Base-by-base conservation (phyloP, 2,797 vertebrate genomes). In the Eupleurogrammus muticus region DNA sequence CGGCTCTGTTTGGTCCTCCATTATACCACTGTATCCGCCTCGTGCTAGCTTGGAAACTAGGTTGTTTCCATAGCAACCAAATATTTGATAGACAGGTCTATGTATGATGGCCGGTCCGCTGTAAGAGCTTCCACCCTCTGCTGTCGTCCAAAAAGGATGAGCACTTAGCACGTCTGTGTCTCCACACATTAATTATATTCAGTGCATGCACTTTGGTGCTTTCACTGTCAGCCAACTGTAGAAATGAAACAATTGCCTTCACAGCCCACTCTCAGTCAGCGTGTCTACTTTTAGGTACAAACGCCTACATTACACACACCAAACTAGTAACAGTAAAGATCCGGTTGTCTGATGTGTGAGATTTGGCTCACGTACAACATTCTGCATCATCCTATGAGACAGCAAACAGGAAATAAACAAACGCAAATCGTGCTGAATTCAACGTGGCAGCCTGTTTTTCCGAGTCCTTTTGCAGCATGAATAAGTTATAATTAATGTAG, bases 51-150 rank as follows among this genome's bases (percentile, higher is more conserved):
- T 70, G 81, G 81, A 92, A 44, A 91, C 86, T 92, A 85, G 92
- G 92, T 92, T 92, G 92, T 93, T 93, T 87, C 92, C 88, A 92
- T 92, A 88, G 81, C 67, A 28, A 93, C 86, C 67, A 23, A 71
- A 70, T 72, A 86, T 85, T 90, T 93, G 91, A 93, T 65, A 84
- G 92, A 92, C 91, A 89, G 84, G 74, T 77, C 81, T 70, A 79
- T 69, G 87, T 75, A 72, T 77, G 84, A 85, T 77, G 86, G 82
- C 70, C 80, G 52, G 84, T 82, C 77, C 44, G 49, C 83, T 51
- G 68, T 42, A 69, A 70, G 80, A 80, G 80, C 56, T 63, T 69
- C 66, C 70, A 73, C 66, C 58, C 36, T 80, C 59, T 75, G 66
- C 72, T 79, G 72, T 76, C 66, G 51, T 21, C 48, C 54, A 49